Evolutionary conservation across 2,113 vertebrate species (phyloP), one percentile per base, ranked within the genome.

Genomic region (Myotis brandtii): DNA sequence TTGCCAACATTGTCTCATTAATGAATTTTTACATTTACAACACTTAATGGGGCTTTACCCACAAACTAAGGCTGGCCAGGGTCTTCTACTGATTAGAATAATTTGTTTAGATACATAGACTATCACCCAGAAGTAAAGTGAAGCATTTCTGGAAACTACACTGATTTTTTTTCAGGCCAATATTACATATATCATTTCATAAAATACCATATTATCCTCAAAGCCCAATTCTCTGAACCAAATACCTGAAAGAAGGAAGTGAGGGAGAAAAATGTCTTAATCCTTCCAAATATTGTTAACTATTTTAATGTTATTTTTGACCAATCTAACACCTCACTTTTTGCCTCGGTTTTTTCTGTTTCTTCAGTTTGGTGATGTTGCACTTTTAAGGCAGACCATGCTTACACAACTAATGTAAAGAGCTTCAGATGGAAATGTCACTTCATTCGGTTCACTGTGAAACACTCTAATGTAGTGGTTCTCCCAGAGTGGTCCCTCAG

Each of bases 21-120:
- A 73, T n/a, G 48, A 59, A 25, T 34, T 90, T 92, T 96, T 69
- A 25, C 67, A 50, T 75, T 89, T 64, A 37, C 25, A 69, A 89
- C 43, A 14, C 13, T 30, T 46, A 40, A 52, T 12, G 76, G 23
- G 56, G 25, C 76, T 95, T 87, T 70, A 52, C 27, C 37, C 40
- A 75, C 30, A 87, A 79, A 56, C 34, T 32, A 77, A 94, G 62
- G 43, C 40, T 48, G 5, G 64, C 9, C 37, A 72, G n/a, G 34
- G 4, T 3, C 1, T 72, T 81, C 43, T 85, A 75, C 9, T 81
- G 48, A 86, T 79, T 79, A 88, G 64, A 73, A 66, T 66, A 81
- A 5, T 70, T 85, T 54, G 46, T 83, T 79, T 75, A 30, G 50
- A 73, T 76, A 67, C 2, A 25, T 2, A 82, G 18, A 37, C 32